Conservation (phyloP, 2,888 invertebrate genomes). For the Marronus borbonicus region DNA sequence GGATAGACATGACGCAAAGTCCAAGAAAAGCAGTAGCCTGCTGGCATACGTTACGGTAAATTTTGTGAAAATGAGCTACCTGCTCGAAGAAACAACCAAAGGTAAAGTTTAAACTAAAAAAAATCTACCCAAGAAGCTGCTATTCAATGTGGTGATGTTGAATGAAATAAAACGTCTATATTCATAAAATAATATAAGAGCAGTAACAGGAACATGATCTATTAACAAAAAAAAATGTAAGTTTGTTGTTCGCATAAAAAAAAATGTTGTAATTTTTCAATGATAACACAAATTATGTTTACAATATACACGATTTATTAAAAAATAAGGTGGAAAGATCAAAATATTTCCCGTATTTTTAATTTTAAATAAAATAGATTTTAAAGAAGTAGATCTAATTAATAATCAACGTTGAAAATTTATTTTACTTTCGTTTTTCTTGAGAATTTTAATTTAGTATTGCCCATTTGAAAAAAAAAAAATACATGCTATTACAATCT, state of each 20-base stretch:
- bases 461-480: not conserved
- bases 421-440: not conserved
- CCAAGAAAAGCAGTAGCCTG: constrained; percentile 90
- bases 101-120: not conserved
- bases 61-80: constrained; percentile 5
- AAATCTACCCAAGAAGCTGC: not conserved
- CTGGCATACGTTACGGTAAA: constrained; percentile 89
- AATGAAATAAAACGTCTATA: constrained; percentile 11
- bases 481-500: not conserved
- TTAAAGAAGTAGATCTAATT: too few species aligned
- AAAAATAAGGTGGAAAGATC: not conserved
- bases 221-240: constrained; percentile 24
- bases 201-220: not conserved
- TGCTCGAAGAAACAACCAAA: constrained; percentile 54
- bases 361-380: too few species aligned
- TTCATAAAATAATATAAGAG: not conserved
- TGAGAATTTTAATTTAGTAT: constrained; percentile 24
- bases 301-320: not conserved
- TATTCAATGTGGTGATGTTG: not conserved
- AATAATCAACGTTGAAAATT: not conserved
- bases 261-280: constrained; percentile 28
- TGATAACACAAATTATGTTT: not conserved
- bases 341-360: not conserved
- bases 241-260: constrained; percentile 29
- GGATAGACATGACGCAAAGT: constrained; percentile 91